These are phyloP conservation scores for Schrankia costaestrigalis DNA, from an alignment of 2,888 invertebrate genomes.

Conservation along the genomic window DNA sequence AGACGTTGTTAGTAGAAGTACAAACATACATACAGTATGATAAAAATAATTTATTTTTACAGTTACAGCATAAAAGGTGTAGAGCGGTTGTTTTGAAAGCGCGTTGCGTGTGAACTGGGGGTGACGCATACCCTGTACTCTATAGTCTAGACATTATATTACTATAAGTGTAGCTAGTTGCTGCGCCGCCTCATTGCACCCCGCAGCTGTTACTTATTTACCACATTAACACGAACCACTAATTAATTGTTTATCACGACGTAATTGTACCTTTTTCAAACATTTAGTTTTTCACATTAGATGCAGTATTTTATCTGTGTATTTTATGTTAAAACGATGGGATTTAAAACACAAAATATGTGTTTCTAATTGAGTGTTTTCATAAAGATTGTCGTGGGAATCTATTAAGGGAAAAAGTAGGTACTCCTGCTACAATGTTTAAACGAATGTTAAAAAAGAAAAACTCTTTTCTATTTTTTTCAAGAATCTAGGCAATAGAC, in stretches of 20 bases:
- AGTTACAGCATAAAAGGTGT: conserved; percentile 30
- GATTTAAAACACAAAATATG: no score
- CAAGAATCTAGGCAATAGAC: no score
- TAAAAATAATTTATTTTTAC: conserved; percentile 25
- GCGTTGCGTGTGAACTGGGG: conserved; percentile 68
- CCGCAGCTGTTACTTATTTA: conserved; percentile 60
- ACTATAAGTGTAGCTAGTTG: conserved; percentile 31
- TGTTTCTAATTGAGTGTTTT: no score
- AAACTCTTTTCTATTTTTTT: no score
- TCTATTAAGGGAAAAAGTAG: no score
- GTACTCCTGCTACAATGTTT: no score
- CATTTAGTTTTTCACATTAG: no score
- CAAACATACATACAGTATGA: background rate
- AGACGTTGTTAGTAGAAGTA: background rate
- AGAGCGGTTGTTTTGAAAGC: conserved; percentile 59
- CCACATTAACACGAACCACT: conserved; percentile 59
- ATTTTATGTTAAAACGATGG: no score
- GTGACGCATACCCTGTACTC: conserved; percentile 61
- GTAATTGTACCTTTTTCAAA: conserved; percentile 19
- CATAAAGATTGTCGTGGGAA: no score
- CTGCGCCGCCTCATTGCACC: conserved; percentile 54
- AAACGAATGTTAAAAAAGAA: no score
- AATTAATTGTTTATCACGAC: conserved; percentile 63
- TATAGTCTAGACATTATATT: conserved; percentile 62
- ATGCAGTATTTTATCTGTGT: no score